Percentiles rank a stretch among this genome's conserved stretches.
phyloP scores from a whole-genome alignment of 92 coral and sea anemone species.

The Siderastrea siderea region DNA sequence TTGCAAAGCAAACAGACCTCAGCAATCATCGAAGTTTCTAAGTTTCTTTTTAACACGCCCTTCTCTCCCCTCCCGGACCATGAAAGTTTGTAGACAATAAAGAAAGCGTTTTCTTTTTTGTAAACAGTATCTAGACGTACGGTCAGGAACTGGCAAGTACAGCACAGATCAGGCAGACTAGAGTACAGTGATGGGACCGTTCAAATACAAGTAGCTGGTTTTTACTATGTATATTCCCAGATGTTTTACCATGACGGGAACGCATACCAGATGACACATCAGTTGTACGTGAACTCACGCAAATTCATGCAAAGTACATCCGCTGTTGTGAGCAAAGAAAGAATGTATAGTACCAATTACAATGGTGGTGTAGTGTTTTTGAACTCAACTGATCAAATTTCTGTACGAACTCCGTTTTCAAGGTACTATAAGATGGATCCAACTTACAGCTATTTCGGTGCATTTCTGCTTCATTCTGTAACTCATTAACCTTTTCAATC shows the following conservation, averaged over 20 bases:
- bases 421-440: slow-evolving; percentile 66
- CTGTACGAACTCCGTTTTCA: slow-evolving; percentile 76
- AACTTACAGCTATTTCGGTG: slow-evolving; percentile 80
- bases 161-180: slow-evolving; percentile 81
- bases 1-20: too few species aligned
- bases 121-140: slow-evolving; percentile 39
- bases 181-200: slow-evolving; percentile 77
- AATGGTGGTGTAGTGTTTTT: slow-evolving; percentile 90
- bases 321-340: slow-evolving; percentile 40
- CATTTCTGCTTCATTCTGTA: slow-evolving; percentile 75
- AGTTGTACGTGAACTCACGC: slow-evolving; percentile 73
- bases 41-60: too few species aligned
- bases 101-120: slow-evolving; percentile 9
- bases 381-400: slow-evolving; percentile 74
- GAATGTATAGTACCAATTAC: slow-evolving; percentile 72
- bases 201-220: slow-evolving; percentile 74
- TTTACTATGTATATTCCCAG: slow-evolving; percentile 90
- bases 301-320: slow-evolving; percentile 82
- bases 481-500: background rate
- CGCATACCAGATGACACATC: slow-evolving; percentile 70
- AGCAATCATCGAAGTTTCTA: too few species aligned
- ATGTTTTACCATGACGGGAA: slow-evolving; percentile 87
- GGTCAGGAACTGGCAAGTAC: slow-evolving; percentile 70
- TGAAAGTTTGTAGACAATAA: background rate
- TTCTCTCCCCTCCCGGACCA: background rate